Evolutionary conservation across 2,113 vertebrate genomes (phyloP), one percentile per base, ranked within the genome.

Genomic region (Dolichotis patagonum): DNA sequence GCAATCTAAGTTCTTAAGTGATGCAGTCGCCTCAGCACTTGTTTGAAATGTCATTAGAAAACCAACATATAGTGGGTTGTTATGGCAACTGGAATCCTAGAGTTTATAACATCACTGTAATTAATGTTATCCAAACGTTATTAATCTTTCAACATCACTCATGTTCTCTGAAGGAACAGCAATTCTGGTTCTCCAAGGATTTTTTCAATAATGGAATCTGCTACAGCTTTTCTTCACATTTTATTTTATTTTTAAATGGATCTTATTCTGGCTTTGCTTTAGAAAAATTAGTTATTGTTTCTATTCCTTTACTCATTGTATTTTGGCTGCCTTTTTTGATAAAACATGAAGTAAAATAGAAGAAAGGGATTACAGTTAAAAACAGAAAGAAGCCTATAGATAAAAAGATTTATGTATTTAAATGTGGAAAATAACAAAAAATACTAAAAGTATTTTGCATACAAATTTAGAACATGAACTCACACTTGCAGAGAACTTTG

Each of bases 41-140:
- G 92, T 96, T 98, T 60, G n/a, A 98, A 98, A 98, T 89, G 80
- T 96, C 96, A 95, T 98, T 96, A 98, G 84, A 94, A 97, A 98
- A 95, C 85, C 96, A 96, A 98, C 96, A 91, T 97, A 94, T 97
- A 98, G 96, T 43, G n/a, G 96, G 89, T 98, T 98, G 96, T 97
- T 98, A 98, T 97, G 89, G 96, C 98, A 98, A 98, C 97, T 98
- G 93, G 96, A 98, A 96, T 91, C 98, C 65, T 49, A 88, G 56
- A 35, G 94, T 97, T 98, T 65, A 58, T 98, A 98, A 43, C 90
- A 93, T 97, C 96, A 96, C 98, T 4, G 14, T 98, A 98, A 98
- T 98, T 98, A 98, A 96, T 97, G 96, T 98, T 98, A 98, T 97
- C 98, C 97, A 96, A 98, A 98, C 19, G 90, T 98, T 98, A 98